Percentiles rank a stretch among this genome's conserved stretches.
These are phyloP conservation scores for Mystacides longicornis DNA, from an alignment of 2,888 invertebrate species.

Conservation along the genomic window DNA sequence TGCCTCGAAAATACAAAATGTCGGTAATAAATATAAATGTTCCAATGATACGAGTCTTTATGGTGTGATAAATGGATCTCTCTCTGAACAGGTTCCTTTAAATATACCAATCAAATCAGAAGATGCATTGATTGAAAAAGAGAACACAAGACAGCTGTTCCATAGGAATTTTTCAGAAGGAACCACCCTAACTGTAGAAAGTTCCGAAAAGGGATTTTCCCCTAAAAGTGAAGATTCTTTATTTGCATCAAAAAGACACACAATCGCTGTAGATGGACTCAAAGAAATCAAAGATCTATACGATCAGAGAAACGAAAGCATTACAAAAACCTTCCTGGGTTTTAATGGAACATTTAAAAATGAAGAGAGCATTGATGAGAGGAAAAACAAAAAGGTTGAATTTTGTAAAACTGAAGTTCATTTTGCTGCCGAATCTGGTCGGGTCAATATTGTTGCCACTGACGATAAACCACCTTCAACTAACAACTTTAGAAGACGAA, in stretches of 20 bases:
- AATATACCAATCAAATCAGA: slow-evolving; percentile 33
- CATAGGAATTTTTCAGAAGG: slow-evolving; percentile 13
- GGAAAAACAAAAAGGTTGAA: slow-evolving; percentile 66
- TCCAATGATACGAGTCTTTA: slow-evolving; percentile 6
- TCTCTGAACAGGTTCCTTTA: neutral
- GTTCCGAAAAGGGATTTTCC: neutral
- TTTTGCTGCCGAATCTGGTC: slow-evolving; percentile 78
- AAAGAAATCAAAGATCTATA: slow-evolving; percentile 37
- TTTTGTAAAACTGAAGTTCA: slow-evolving; percentile 87
- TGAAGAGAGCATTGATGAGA: slow-evolving; percentile 31
- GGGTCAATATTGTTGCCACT: slow-evolving; percentile 80
- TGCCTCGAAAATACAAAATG: slow-evolving; percentile 32
- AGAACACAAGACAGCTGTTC: slow-evolving; percentile 8
- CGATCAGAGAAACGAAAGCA: slow-evolving; percentile 9
- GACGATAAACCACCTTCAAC: slow-evolving; percentile 82
- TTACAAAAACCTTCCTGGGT: slow-evolving; percentile 10
- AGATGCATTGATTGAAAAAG: slow-evolving; percentile 20
- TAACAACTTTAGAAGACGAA: slow-evolving; percentile 66
- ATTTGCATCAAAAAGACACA: slow-evolving; percentile 42
- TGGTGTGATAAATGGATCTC: slow-evolving; percentile 1
- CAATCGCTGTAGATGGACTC: slow-evolving; percentile 51
- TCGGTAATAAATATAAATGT: slow-evolving; percentile 15
- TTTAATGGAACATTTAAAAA: slow-evolving; percentile 4
- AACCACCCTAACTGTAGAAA: slow-evolving; percentile 10
- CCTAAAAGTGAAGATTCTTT: slow-evolving; percentile 27